Conservation (phyloP, 2,797 vertebrate species). For the Nasua narica region DNA sequence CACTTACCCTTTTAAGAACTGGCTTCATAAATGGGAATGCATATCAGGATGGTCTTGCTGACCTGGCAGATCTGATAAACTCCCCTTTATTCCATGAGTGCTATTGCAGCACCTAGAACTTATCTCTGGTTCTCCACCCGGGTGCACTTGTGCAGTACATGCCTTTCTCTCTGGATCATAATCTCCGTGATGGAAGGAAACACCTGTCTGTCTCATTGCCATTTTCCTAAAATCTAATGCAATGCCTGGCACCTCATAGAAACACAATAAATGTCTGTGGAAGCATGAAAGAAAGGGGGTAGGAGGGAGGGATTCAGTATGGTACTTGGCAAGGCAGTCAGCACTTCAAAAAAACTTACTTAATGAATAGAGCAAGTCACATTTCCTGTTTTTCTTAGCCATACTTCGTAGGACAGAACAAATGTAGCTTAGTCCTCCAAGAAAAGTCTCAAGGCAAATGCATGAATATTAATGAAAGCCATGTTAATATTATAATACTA, state of each 20-base stretch:
- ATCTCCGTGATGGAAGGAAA: neutral
- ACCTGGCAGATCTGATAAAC: neutral
- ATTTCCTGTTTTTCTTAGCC: constrained; percentile 68
- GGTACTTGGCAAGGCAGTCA: constrained; percentile 23
- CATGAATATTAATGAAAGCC: neutral
- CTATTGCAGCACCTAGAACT: neutral
- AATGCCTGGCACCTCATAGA: neutral
- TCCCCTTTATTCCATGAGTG: neutral
- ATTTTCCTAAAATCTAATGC: neutral
- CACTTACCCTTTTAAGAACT: neutral
- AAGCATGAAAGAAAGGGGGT: neutral
- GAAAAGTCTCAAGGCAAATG: constrained; percentile 23
- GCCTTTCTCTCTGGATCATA: neutral
- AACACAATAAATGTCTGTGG: neutral
- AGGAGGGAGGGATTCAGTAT: neutral
- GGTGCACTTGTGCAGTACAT: neutral
- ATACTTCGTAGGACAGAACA: constrained; percentile 3
- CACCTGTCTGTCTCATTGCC: neutral
- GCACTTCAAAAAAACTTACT: neutral
- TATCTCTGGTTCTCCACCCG: neutral
- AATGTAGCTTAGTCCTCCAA: neutral
- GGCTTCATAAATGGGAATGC: neutral
- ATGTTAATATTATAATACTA: neutral
- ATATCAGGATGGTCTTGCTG: neutral
- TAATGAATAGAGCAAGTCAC: constrained; percentile 32